Base-by-base conservation (phyloP, 2,888 invertebrate species). In the Agrochola circellaris region DNA sequence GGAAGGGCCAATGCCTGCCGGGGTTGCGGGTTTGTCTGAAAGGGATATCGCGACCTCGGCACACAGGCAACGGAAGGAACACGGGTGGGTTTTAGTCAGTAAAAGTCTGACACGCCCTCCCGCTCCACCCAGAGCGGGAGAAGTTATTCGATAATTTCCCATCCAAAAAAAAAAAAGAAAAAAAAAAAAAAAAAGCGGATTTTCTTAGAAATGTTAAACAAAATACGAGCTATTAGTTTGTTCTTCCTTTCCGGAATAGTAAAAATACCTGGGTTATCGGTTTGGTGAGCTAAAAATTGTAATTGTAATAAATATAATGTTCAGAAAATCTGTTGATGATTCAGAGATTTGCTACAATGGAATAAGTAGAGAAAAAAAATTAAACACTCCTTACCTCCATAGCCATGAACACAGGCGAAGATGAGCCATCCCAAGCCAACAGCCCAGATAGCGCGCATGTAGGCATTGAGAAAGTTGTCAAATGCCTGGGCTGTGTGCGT, bases 381-480 rank as follows among this genome's bases (percentile, higher is more conserved):
- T 6, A 58, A 70, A 23, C 7, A 34, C 15, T 42, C 77, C 81
- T 86, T 87, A 97, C 97, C 97, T 92, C 96, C 97, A 89, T 95
- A 95, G 65, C 96, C 96, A 74, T 94, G 91, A 3, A 91, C 92
- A 77, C 97, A 97, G 1, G 96, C 96, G 68, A 96, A 93, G 51
- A 96, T 94, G 3, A 97, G 83, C 97, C 96, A 97, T 1, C 94
- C 93, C 13, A 97, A 84, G 3, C 90, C 94, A 11, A 92, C 71
- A 0, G 95, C 93, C 97, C 97, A 97, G 42, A 93, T 89, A 0
- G 94, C 91, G 23, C 96, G 90, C 89, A 95, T 93, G 69, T 97
- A 93, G 0, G 95, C 91, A 78, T 94, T 94, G 38, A 94, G 88
- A 75, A 94, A 90, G 79, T 93, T 93, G 73, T 94, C 94, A 4